Evolutionary conservation across 2,113 vertebrate species (phyloP), one percentile per base, ranked within the genome.

Genomic region (Tychaedon coryphoeus): DNA sequence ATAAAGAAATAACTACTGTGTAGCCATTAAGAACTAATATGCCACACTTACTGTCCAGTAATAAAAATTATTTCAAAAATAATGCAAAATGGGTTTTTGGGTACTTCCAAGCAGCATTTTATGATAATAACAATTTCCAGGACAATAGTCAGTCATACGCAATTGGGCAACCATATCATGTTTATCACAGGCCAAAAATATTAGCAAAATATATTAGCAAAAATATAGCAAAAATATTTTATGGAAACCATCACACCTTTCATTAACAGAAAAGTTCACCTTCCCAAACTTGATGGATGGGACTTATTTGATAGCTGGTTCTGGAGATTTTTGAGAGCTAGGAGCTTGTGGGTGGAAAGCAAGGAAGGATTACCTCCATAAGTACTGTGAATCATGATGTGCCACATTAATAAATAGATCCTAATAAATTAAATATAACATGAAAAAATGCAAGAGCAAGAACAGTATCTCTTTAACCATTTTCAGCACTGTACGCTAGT

Each of bases 351-450:
- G 73, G 66, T 79, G 43, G 60, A 87, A 95, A 19, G 15, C 77
- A 90, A 26, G 28, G 42, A 89, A 84, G 79, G 51, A 94, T 71
- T 93, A 93, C 76, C 64, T 85, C 61, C 10, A 0, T 25, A 81
- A 81, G 47, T 10, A 75, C 57, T 23, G 78, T 75, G 81, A 96
- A 75, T 91, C 40, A 53, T 19, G 26, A 81, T 47, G 51, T 24
- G 42, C 58, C 73, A 73, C 28, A 61, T 83, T 88, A 93, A 93
- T 58, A 92, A 93, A 70, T 34, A 57, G 29, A 90, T 23, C 56
- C 61, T 92, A 86, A 80, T 70, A 79, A 95, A 86, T 79, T 58
- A 90, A 90, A 85, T 58, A 29, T 1, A 8, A 54, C 56, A 67
- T 36, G 19, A 90, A 82, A 43, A 83, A 90, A 86, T 45, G 53